Conservation (phyloP, 2,797 vertebrate species). For the Champsocephalus gunnari region DNA sequence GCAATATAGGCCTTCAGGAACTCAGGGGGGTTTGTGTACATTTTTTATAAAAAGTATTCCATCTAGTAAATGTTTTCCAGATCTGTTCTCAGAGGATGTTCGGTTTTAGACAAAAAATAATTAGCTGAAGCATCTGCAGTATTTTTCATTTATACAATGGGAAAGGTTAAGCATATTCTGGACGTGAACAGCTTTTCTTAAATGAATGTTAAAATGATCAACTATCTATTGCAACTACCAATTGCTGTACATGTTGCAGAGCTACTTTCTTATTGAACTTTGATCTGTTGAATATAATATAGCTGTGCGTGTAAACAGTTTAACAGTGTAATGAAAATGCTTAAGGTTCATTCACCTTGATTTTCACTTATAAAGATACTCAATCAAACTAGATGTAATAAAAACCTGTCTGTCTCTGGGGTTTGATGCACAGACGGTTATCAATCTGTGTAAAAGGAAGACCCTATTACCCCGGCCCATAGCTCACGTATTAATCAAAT, state of each 20-base stretch:
- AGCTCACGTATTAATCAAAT: too few relatives aligned
- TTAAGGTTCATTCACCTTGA: neutral
- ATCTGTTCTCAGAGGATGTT: neutral
- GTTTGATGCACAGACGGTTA: too few relatives aligned
- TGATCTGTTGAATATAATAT: neutral
- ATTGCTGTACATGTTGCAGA: neutral
- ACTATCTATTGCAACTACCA: neutral
- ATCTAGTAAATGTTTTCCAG: constrained; percentile 3
- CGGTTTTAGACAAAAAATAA: neutral
- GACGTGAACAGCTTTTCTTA: neutral
- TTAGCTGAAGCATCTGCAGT: too few relatives aligned
- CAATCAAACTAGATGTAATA: too few relatives aligned
- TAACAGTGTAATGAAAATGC: neutral
- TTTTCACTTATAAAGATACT: too few relatives aligned
- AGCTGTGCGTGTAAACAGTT: neutral
- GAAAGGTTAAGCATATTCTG: neutral
- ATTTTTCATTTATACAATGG: neutral
- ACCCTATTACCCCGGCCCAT: too few relatives aligned
- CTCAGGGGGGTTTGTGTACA: neutral
- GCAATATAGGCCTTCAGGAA: neutral
- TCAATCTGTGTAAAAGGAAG: too few relatives aligned
- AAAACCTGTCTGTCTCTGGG: too few relatives aligned
- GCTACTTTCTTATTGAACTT: constrained; percentile 13
- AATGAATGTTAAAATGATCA: constrained; percentile 4
- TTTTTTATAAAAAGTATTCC: neutral